Percentiles rank a stretch among this genome's conserved stretches.
These are phyloP conservation scores for Orius insidiosus DNA, from an alignment of 1,140 invertebrate species.

Conservation along the genomic window DNA sequence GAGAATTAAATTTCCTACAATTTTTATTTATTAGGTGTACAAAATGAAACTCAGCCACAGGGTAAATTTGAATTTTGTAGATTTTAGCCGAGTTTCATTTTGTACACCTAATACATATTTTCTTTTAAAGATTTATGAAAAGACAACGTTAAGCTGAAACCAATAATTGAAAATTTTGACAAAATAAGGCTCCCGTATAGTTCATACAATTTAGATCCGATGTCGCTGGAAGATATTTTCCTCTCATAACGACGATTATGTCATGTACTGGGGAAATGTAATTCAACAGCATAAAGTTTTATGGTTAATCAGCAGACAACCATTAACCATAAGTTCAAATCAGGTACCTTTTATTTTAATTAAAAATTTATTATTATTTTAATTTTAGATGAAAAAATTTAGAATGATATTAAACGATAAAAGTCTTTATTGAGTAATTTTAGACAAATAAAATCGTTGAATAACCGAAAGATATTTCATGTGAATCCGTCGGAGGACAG, in stretches of 20 bases:
- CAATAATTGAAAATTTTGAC: constrained; percentile 30
- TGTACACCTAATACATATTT: too few species aligned
- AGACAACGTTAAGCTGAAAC: constrained; percentile 29
- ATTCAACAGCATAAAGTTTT: constrained; percentile 22
- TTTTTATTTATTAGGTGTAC: too few species aligned
- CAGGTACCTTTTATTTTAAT: too few species aligned
- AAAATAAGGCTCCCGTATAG: constrained; percentile 31
- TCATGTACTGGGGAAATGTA: constrained; percentile 46
- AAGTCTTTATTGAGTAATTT: constrained; percentile 23
- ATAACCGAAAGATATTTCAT: constrained; percentile 21
- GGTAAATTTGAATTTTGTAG: too few species aligned
- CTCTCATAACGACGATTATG: constrained; percentile 40
- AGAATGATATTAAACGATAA: constrained; percentile 17
- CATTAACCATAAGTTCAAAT: constrained; percentile 23
- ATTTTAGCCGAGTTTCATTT: too few species aligned
- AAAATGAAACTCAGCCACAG: too few species aligned
- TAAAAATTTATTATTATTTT: too few species aligned
- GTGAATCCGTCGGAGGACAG: constrained; percentile 13
- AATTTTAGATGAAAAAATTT: constrained; percentile 22
- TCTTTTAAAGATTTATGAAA: constrained; percentile 30
- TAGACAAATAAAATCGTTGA: constrained; percentile 18
- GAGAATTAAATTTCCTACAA: too few species aligned
- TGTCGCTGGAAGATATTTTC: constrained; percentile 32
- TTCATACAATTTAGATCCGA: constrained; percentile 29
- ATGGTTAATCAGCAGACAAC: constrained; percentile 25